Conservation (phyloP, 2,113 vertebrate genomes). For the Callipepla californica region DNA sequence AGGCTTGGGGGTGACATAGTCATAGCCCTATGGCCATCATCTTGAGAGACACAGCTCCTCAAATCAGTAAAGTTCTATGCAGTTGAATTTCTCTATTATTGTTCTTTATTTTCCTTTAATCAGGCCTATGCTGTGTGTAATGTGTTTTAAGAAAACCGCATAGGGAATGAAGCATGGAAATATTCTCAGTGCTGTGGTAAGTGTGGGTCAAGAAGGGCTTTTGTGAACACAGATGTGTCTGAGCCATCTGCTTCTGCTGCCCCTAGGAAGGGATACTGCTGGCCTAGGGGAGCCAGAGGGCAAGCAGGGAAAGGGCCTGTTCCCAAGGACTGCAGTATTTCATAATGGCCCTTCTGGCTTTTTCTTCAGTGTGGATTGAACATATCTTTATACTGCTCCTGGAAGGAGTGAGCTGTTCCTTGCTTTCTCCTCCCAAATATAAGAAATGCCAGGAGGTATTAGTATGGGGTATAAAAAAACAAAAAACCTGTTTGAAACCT, state of each 20-base stretch:
- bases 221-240: accelerated
- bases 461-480: accelerated
- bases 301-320: accelerated
- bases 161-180: neutral
- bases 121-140: neutral
- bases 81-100: neutral
- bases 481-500: neutral
- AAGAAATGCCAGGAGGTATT: neutral
- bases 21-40: neutral
- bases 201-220: accelerated
- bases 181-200: neutral
- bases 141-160: neutral
- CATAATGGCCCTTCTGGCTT: neutral
- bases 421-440: neutral
- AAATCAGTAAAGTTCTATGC: neutral
- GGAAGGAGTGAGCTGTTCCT: neutral
- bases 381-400: neutral
- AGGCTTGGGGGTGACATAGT: neutral
- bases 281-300: neutral
- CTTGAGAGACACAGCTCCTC: neutral
- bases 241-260: neutral
- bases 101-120: neutral
- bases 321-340: neutral
- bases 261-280: accelerated
- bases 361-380: neutral